These are phyloP conservation scores for Pantherophis alleghaniensis DNA, from an alignment of 2,797 vertebrate genomes.

Conservation along the genomic window DNA sequence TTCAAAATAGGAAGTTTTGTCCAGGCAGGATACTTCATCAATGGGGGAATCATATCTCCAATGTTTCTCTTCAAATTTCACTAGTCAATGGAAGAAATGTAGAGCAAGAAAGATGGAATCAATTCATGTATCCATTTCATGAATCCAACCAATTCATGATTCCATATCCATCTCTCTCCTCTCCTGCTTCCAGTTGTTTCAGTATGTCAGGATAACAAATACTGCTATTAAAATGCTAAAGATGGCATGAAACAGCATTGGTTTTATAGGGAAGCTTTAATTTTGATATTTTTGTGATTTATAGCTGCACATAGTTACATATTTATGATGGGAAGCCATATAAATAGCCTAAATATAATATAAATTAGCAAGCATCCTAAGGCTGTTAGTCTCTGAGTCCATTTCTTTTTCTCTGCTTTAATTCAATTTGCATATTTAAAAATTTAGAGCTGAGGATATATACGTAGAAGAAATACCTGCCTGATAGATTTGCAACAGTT, in stretches of 20 bases:
- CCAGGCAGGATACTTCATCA: neutral
- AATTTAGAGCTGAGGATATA: neutral
- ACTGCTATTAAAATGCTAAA: neutral
- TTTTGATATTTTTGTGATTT: neutral
- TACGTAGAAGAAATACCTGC: neutral
- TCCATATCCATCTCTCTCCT: neutral
- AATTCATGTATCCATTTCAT: neutral
- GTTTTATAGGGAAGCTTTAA: neutral
- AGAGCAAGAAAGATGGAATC: neutral
- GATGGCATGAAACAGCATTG: neutral
- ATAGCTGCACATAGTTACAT: neutral
- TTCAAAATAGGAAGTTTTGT: neutral
- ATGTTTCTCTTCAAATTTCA: neutral
- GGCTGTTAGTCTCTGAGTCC: neutral
- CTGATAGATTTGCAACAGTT: neutral
- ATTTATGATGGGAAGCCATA: neutral
- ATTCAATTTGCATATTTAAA: neutral
- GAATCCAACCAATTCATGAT: neutral
- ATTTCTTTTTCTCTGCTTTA: neutral
- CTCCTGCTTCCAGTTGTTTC: neutral
- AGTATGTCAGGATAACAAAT: neutral
- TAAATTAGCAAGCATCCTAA: neutral
- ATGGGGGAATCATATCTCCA: neutral
- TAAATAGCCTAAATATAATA: neutral
- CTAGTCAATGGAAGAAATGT: neutral